These are phyloP conservation scores for Torymus auratus DNA, from an alignment of 2,888 invertebrate genomes.

Conservation along the genomic window DNA sequence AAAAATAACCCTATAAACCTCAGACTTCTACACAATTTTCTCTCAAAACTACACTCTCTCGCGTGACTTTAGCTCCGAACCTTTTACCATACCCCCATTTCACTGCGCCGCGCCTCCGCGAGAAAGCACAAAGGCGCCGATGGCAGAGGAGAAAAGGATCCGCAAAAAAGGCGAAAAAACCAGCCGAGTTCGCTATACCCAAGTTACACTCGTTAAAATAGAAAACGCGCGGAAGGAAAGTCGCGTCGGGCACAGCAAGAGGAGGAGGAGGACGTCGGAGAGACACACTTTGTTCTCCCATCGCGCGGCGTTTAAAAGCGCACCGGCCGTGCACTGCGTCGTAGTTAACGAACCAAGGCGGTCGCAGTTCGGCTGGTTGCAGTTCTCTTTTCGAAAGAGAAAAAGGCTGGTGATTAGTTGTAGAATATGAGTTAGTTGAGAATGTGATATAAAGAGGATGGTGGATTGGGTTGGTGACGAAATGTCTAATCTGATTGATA, in stretches of 20 bases:
- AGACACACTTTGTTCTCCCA: slow-evolving; percentile 47
- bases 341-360: slow-evolving; percentile 29
- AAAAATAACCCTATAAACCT: too few relatives aligned
- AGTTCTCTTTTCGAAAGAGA: background rate
- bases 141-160: background rate
- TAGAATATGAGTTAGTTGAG: too few relatives aligned
- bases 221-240: slow-evolving; percentile 50
- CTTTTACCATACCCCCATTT: too few relatives aligned
- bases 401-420: too few relatives aligned
- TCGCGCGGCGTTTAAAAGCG: slow-evolving; percentile 21
- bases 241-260: background rate
- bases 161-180: background rate
- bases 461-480: too few relatives aligned
- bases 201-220: slow-evolving; percentile 12
- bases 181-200: background rate
- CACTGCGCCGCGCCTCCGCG: background rate
- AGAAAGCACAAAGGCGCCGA: background rate
- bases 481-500: too few relatives aligned
- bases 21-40: too few relatives aligned
- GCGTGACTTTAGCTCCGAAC: too few relatives aligned
- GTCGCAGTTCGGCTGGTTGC: background rate
- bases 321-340: background rate
- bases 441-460: too few relatives aligned
- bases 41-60: too few relatives aligned
- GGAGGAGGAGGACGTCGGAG: background rate